A percentile compares a stretch with the other conserved stretches of the same genome.
Conservation (phyloP, 1,140 invertebrate species). For the Agrypnia vestita region DNA sequence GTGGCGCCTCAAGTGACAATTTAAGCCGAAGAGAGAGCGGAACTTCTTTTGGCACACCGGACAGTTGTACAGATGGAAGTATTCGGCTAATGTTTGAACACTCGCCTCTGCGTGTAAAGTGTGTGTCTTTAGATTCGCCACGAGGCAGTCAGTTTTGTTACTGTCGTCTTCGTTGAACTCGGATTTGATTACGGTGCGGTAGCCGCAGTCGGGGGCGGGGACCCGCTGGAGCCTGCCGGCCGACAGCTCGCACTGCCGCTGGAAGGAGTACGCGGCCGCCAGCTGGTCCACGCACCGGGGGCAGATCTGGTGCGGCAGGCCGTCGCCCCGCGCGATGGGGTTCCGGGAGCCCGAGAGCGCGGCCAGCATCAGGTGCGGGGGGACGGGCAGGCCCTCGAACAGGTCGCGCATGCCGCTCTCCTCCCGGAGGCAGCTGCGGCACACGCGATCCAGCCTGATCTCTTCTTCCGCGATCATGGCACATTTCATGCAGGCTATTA, state of each 20-base stretch:
- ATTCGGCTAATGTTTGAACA: background rate
- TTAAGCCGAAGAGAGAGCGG: background rate
- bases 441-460: slow-evolving; percentile 1
- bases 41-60: slow-evolving; percentile 29
- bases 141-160: too few relatives aligned
- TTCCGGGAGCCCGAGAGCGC: too few relatives aligned
- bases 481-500: too few relatives aligned
- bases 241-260: slow-evolving; percentile 16
- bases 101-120: background rate
- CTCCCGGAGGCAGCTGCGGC: slow-evolving; percentile 25
- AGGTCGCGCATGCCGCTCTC: background rate
- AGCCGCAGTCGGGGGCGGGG: background rate
- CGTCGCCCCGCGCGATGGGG: background rate
- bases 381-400: background rate
- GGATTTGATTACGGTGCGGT: too few relatives aligned
- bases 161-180: too few relatives aligned
- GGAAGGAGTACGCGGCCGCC: slow-evolving; percentile 5
- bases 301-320: slow-evolving; percentile 17
- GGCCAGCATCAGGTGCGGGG: background rate
- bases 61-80: slow-evolving; percentile 4
- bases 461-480: background rate
- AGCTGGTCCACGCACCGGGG: slow-evolving; percentile 1
- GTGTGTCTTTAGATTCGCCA: background rate
- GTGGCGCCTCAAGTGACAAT: slow-evolving; percentile 1
- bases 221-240: background rate